Evolutionary conservation across 1,140 invertebrate genomes (phyloP).

Genomic region (Pteromalus puparum): DNA sequence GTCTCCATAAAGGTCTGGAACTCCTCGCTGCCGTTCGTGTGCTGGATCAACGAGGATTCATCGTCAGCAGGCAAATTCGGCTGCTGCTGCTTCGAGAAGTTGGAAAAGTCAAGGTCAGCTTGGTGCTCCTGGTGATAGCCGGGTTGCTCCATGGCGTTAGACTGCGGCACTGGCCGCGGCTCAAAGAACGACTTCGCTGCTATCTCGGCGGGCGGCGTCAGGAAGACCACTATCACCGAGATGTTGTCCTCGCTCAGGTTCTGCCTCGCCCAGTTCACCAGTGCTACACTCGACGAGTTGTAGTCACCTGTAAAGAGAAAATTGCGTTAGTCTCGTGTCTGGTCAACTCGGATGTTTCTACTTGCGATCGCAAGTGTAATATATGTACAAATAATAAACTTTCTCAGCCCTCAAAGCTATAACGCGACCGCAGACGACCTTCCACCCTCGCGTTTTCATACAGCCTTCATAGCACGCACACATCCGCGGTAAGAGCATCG

Average conservation of each 20-base stretch:
- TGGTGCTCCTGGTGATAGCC: constrained; percentile 54
- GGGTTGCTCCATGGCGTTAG: constrained; percentile 30
- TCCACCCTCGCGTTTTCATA: too few species aligned
- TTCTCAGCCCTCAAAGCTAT: not conserved
- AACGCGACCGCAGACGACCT: too few species aligned
- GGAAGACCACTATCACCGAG: constrained; percentile 90
- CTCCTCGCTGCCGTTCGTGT: constrained; percentile 47
- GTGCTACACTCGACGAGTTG: constrained; percentile 79
- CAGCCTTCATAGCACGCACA: too few species aligned
- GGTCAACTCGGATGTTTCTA: too few species aligned
- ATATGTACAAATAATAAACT: too few species aligned
- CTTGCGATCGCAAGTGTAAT: too few species aligned
- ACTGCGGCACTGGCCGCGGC: constrained; percentile 22
- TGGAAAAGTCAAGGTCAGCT: constrained; percentile 38
- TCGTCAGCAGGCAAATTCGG: constrained; percentile 1
- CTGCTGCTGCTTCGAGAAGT: constrained; percentile 46
- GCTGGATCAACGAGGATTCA: not conserved
- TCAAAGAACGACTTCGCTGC: constrained; percentile 72
- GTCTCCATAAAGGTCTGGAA: constrained; percentile 3
- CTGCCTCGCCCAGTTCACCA: constrained; percentile 85
- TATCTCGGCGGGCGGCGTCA: constrained; percentile 83
- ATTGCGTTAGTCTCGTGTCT: too few species aligned
- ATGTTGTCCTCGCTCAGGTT: constrained; percentile 91
- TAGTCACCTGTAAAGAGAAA: constrained; percentile 78
- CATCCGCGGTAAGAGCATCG: too few species aligned